phyloP scores from a whole-genome alignment of 2,797 vertebrate species.

The Crypturellus tataupa region DNA sequence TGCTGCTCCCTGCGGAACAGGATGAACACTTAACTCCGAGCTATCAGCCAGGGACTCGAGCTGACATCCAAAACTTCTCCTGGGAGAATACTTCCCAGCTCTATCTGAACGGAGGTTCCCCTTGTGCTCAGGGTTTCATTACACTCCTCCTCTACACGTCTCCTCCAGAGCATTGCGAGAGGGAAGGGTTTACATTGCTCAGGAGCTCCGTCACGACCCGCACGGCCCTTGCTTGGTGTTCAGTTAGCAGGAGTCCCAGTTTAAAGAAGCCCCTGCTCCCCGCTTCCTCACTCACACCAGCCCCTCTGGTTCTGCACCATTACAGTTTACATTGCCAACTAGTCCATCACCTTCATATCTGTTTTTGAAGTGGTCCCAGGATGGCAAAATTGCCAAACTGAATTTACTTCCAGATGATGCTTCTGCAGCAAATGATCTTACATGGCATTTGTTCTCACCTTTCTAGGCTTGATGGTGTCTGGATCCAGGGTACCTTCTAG shows the following conservation, averaged over 20 bases:
- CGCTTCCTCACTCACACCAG: background rate
- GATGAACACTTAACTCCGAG: background rate
- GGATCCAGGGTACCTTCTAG: conserved; percentile 78
- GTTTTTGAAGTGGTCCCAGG: background rate
- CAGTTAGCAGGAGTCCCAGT: background rate
- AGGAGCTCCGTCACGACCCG: background rate
- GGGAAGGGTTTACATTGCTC: background rate
- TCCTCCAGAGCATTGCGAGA: fast-evolving
- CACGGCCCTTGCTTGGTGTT: background rate
- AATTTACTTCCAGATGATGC: background rate
- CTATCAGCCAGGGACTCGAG: background rate
- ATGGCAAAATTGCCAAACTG: background rate
- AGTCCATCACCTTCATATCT: background rate
- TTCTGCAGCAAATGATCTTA: background rate
- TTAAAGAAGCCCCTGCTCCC: background rate
- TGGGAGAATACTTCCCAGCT: conserved; percentile 22
- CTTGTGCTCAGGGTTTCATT: background rate
- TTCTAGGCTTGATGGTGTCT: conserved; percentile 80
- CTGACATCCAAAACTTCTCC: background rate
- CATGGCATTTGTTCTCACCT: conserved; percentile 80
- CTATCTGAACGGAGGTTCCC: background rate
- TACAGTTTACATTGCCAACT: background rate
- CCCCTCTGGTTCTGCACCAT: background rate
- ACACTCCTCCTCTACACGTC: fast-evolving
- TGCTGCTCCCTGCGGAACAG: background rate